Evolutionary conservation across 53 echinoderm and acorn worm species (phyloP), one percentile per base, ranked within the genome.

Genomic region (Actinopyga echinites): DNA sequence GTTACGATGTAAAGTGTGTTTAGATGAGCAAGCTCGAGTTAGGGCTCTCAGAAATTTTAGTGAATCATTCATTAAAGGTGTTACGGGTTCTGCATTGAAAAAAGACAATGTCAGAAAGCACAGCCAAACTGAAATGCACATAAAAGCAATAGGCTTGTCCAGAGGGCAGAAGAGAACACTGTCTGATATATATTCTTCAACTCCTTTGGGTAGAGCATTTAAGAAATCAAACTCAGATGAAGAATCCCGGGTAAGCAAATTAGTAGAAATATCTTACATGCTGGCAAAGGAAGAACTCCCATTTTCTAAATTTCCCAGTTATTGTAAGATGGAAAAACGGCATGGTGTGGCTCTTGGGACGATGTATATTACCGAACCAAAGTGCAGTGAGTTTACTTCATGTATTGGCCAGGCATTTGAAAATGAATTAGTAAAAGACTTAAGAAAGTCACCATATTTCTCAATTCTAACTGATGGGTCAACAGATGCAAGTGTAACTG

Each of bases 401-500:
- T 52, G 33, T 40, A 85, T 74, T 29, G 74, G 43, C 23, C 74
- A 85, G 38, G 74, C 85, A 85, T 58, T 74, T 57, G 74, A 75
- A 57, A 59, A 74, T 75, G 61, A 74, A 75, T 6, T 85, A 74
- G 74, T 85, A 57, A 28, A 34, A 32, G 2, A 22, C 15, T 59
- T 85, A 2, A 59, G 37, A n/a, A 26, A 85, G 42, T 57, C 85
- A 56, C 57, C 28, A 25, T 75, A 59, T 20, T 57, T 85, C 74
- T 57, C 85, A 57, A 85, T 85, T 38, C 73, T 57, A 40, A 38
- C 60, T 59, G 74, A 85, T 71, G 85, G 85, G 22, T 85, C 85
- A 38, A 74, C 61, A 26, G 85, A 85, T 85, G 85, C 85, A 37
- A 85, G 85, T 85, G 85, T 74, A 17, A 85, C 45, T 28, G 85